Evolutionary conservation across 2,113 vertebrate species (phyloP).

Genomic region (Ochotona curzoniae): DNA sequence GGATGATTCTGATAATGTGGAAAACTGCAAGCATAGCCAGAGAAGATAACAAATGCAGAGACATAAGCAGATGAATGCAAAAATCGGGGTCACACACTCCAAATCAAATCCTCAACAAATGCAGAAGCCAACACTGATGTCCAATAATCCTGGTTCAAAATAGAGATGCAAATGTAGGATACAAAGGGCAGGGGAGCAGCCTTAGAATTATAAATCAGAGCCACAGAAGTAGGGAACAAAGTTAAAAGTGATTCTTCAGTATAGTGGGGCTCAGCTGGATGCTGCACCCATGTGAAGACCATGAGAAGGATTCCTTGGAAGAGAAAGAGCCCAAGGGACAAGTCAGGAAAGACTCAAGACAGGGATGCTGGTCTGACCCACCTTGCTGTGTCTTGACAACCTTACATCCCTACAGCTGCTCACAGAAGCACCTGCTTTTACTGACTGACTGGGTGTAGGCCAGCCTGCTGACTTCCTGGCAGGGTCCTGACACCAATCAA

Average conservation of each 20-base stretch:
- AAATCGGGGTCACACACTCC: not conserved
- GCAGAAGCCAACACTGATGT: not conserved
- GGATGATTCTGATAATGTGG: not conserved
- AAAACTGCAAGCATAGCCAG: not conserved
- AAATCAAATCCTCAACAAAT: not conserved
- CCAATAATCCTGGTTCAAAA: not conserved
- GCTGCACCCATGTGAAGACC: not conserved
- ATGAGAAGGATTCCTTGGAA: not conserved
- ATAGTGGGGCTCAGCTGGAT: not conserved
- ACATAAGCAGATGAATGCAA: not conserved
- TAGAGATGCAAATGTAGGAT: not conserved
- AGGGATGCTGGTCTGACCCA: not conserved
- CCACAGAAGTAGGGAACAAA: fast-evolving
- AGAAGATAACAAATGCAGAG: not conserved
- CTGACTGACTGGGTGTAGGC: not conserved
- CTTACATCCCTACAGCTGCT: slow-evolving; percentile 11
- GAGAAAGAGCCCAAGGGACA: not conserved
- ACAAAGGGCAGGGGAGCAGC: fast-evolving
- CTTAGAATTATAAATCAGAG: not conserved
- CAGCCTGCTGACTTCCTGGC: not conserved
- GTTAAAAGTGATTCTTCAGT: not conserved
- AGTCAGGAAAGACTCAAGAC: not conserved
- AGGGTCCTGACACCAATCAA: slow-evolving; percentile 64
- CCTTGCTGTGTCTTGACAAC: not conserved
- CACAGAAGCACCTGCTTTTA: not conserved